Conservation (phyloP, 2,113 vertebrate species). For the Corythaixoides concolor region DNA sequence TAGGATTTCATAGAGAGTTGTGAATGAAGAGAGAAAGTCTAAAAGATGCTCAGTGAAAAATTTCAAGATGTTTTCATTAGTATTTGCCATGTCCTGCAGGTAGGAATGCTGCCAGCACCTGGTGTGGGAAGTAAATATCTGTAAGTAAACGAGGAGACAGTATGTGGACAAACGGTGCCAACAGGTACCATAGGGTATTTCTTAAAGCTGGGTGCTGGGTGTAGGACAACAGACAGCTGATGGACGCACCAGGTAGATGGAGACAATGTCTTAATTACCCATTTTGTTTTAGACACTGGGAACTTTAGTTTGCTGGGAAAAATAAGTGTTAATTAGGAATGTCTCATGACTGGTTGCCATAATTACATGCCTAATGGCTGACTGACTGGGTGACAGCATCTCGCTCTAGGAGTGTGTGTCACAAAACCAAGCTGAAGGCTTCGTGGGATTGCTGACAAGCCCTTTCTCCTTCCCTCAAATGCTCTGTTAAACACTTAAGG, state of each 20-base stretch:
- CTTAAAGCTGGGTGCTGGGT: not conserved
- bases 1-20: not conserved
- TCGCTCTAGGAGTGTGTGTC: not conserved
- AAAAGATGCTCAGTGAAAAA: not conserved
- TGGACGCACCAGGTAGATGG: not conserved
- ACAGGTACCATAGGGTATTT: not conserved
- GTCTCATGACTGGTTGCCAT: conserved; percentile 10
- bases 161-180: not conserved
- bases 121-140: not conserved
- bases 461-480: conserved; percentile 26
- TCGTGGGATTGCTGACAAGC: conserved; percentile 14
- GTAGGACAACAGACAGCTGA: not conserved
- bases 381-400: conserved; percentile 33
- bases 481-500: not conserved
- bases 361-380: conserved; percentile 14
- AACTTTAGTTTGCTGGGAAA: not conserved
- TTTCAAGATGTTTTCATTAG: not conserved
- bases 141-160: not conserved
- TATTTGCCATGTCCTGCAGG: not conserved
- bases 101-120: not conserved
- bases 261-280: not conserved
- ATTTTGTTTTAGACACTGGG: not conserved
- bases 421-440: conserved; percentile 12
- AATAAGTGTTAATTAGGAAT: conserved; percentile 1
- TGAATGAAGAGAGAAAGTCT: not conserved